phyloP scores from a whole-genome alignment of 2,113 vertebrate genomes.

The Desmodus rotundus region DNA sequence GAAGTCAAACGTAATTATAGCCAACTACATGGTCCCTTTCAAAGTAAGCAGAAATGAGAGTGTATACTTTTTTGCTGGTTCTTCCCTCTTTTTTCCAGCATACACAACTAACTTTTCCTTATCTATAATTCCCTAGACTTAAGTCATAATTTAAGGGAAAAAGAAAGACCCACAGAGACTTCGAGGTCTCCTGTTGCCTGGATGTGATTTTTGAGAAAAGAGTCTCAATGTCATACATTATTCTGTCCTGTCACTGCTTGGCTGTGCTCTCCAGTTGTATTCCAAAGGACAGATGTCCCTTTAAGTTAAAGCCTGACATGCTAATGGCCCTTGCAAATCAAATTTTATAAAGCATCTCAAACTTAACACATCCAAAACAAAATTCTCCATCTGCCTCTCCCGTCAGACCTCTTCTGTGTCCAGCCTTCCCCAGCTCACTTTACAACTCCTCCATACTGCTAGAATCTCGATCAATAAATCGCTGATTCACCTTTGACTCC shows the following conservation, averaged over 20 bases:
- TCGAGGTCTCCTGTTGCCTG: not conserved
- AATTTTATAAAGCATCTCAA: not conserved
- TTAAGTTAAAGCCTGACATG: not conserved
- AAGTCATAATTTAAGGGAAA: conserved; percentile 55
- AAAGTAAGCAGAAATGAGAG: conserved; percentile 51
- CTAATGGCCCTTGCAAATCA: not conserved
- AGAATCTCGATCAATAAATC: not conserved
- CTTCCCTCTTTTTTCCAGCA: not conserved
- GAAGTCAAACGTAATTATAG: conserved; percentile 62
- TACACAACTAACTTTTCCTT: conserved; percentile 21
- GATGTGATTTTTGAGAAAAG: not conserved
- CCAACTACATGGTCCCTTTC: conserved; percentile 37
- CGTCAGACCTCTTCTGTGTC: not conserved
- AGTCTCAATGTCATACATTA: rapidly evolving
- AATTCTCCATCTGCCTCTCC: not conserved
- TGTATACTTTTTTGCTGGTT: not conserved
- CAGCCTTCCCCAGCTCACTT: not conserved
- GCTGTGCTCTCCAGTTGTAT: not conserved
- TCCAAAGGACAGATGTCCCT: not conserved
- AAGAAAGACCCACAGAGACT: conserved; percentile 37
- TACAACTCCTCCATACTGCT: rapidly evolving
- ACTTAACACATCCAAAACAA: not conserved
- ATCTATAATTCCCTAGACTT: conserved; percentile 56
- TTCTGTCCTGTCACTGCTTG: not conserved
- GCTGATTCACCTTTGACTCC: not conserved